Base-by-base conservation (phyloP, 1,140 invertebrate species). In the Bombus picipes region DNA sequence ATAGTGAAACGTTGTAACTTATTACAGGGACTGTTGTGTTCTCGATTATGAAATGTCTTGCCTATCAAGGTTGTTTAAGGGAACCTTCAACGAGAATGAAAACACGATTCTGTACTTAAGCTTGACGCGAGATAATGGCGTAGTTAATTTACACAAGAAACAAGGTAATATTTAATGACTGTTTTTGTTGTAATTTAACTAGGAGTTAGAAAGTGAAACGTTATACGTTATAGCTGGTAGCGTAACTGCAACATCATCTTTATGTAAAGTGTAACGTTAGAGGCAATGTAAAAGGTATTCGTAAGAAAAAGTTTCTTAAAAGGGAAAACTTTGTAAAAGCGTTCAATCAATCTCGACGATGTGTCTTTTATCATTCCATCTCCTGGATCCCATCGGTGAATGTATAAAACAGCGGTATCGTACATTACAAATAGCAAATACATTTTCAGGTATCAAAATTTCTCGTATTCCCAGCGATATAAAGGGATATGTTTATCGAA, bases 71-170 rank as follows among this genome's bases (percentile, higher is more conserved):
- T 66, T 32, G 65, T 37, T 71, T 37, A 71, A 71, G 68, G 68
- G 3, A 10, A 59, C 34, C 68, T 39, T 37, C 34, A 59, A 59
- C 57, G 25, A 3, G 57, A 37, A 71, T 39, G 68, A 71, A 71
- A 71, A 39, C 37, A 71, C 34, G 18, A 18, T 71, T 71, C 68
- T 10, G 22, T 37, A 25, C 34, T 39, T 39, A 71, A 37, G 68
- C 68, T 18, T 37, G 22, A 12, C 32, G 25, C 68, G 68, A 71
- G 47, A 53, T 53, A 53, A 53, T 53, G 47, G 47, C 25, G 25
- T 71, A 22, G 68, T 37, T 71, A 71, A 71, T 71, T 71, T 71
- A 28, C 34, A 25, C 34, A 71, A 71, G 68, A 39, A 71, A 71
- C 34, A 66, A 34, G 65, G 32, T 18, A n/a, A 34, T 66, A 34